phyloP scores from a whole-genome alignment of 2,113 vertebrate species.

The Cephalopholis sonnerati region DNA sequence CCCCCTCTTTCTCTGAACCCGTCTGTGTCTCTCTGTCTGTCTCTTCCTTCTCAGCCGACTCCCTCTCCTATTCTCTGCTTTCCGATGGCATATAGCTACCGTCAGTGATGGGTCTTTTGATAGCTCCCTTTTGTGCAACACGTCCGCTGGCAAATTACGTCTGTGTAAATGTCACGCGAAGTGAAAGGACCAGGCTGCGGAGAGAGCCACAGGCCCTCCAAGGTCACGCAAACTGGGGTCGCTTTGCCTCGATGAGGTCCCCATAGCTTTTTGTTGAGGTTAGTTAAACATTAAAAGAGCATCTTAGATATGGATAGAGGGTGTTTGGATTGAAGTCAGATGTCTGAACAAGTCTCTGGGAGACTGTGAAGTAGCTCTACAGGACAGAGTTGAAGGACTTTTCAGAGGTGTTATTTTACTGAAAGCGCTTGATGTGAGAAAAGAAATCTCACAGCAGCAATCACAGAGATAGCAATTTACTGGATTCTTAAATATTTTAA shows the following conservation, averaged over 20 bases:
- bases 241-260: conserved; percentile 56
- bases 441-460: conserved; percentile 12
- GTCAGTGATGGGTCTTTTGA: conserved; percentile 68
- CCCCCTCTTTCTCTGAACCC: conserved; percentile 22
- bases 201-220: conserved; percentile 35
- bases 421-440: conserved; percentile 29
- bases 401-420: conserved; percentile 57
- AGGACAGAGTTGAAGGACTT: conserved; percentile 44
- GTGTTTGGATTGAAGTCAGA: conserved; percentile 48
- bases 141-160: conserved; percentile 77
- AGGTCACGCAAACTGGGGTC: conserved; percentile 63
- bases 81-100: conserved; percentile 56
- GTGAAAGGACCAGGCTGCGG: conserved; percentile 44
- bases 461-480: conserved; percentile 24
- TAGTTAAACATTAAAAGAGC: conserved; percentile 74
- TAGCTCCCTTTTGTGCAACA: conserved; percentile 73
- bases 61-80: conserved; percentile 14
- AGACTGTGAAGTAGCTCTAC: conserved; percentile 27
- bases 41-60: not conserved
- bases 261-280: conserved; percentile 73
- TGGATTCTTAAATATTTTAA: conserved; percentile 60
- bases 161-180: conserved; percentile 79
- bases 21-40: conserved; percentile 26
- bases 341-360: conserved; percentile 38
- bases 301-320: conserved; percentile 46